phyloP scores from a whole-genome alignment of 1,140 invertebrate genomes.

The Tetragonula clypearis region DNA sequence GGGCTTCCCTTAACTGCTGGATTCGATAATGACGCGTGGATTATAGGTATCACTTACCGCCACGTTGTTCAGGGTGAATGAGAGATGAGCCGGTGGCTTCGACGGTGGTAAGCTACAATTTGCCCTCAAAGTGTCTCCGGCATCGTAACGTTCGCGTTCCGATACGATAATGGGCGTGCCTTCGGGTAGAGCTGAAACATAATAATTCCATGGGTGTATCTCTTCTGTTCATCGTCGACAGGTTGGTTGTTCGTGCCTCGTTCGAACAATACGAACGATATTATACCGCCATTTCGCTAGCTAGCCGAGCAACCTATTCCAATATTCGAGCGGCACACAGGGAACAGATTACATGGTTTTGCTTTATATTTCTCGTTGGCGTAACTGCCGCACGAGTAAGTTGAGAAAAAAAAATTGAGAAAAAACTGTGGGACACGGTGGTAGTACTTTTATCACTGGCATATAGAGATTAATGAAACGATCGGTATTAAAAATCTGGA shows the following conservation, averaged over 20 bases:
- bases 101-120: slow-evolving; percentile 90
- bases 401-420: too few species aligned
- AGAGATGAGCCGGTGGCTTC: slow-evolving; percentile 85
- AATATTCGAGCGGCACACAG: slow-evolving; percentile 61
- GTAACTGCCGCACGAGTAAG: neutral
- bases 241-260: slow-evolving; percentile 14
- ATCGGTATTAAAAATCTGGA: too few species aligned
- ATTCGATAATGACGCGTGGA: slow-evolving; percentile 58
- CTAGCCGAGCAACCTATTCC: slow-evolving; percentile 56
- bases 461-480: too few species aligned
- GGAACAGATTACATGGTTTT: neutral
- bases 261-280: neutral
- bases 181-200: slow-evolving; percentile 78
- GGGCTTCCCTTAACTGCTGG: neutral
- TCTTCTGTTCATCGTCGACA: slow-evolving; percentile 44
- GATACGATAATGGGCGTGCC: slow-evolving; percentile 79
- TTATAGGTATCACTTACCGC: slow-evolving; percentile 84
- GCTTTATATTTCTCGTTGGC: slow-evolving; percentile 3
- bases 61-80: slow-evolving; percentile 88
- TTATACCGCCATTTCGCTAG: slow-evolving; percentile 62
- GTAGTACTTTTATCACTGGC: too few species aligned
- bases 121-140: slow-evolving; percentile 87
- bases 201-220: slow-evolving; percentile 65
- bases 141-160: slow-evolving; percentile 87
- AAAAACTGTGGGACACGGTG: too few species aligned